Evolutionary conservation across 2,888 invertebrate genomes (phyloP), one percentile per base, ranked within the genome.

Genomic region (Therioaphis trifolii): DNA sequence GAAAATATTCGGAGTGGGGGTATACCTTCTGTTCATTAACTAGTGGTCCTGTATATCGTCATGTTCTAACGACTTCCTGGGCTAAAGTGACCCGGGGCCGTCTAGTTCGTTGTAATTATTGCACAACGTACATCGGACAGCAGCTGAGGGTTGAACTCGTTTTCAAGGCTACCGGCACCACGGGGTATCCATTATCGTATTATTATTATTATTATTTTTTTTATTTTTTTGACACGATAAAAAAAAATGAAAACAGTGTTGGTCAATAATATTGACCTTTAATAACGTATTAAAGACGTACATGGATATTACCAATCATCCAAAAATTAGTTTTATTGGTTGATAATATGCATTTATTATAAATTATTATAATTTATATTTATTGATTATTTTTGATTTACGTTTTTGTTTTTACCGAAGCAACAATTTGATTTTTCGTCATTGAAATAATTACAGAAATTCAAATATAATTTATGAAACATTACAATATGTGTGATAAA

Each of bases 131-230:
- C 63, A 24, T 74, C 35, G 82, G 74, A 82, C 82, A 66, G 82
- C 82, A 82, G 82, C 72, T 82, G 82, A 82, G 82, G 82, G 82
- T 74, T 82, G 82, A 82, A 82, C 82, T 66, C 82, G 82, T 82
- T 82, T 82, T 74, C 74, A 82, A 74, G 74, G 82, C 52, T 82
- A 18, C 52, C 18, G 43, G 43, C 78, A 55, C 68, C 40, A 66
- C 24, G 49, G 71, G 80, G 21, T 72, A 35, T 46, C 55, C 29
- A 58, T 69, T 69, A 79, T 69, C 24, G 35, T 80, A 61, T 71
- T 43, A 18, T 15, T n/a, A n/a, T n/a, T n/a, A n/a, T n/a, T n/a
- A n/a, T n/a, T n/a, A n/a, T 29, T 15, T 66, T 69, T n/a, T 68
- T 40, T 43, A 24, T 7, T 18, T 43, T 27, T 3, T 12, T 11